Percentiles rank a stretch among this genome's conserved stretches.
These are phyloP conservation scores for Archegozetes longisetosus DNA, from an alignment of 1,140 invertebrate species.

Conservation along the genomic window DNA sequence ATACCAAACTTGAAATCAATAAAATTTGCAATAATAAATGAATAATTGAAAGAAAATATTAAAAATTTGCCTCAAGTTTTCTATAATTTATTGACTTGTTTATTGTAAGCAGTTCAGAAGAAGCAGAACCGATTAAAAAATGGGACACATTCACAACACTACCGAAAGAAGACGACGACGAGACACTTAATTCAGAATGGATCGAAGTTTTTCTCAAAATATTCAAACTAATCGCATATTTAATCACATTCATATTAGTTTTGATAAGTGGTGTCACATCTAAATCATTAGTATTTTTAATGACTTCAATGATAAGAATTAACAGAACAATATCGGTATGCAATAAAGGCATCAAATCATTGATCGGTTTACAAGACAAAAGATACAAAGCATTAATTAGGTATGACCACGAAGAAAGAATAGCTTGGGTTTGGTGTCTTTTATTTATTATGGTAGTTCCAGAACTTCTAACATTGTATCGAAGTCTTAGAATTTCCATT, in stretches of 20 bases:
- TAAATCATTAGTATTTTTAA: slow-evolving; percentile 70
- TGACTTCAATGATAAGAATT: slow-evolving; percentile 69
- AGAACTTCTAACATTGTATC: slow-evolving; percentile 65
- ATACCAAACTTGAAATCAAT: no score
- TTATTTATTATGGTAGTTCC: slow-evolving; percentile 68
- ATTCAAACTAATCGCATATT: slow-evolving; percentile 65
- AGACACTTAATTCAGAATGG: slow-evolving; percentile 19
- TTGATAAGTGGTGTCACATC: slow-evolving; percentile 61
- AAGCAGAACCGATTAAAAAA: no score
- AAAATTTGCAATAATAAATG: no score
- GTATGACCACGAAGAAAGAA: slow-evolving; percentile 48
- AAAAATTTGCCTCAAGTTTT: no score
- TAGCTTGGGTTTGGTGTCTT: slow-evolving; percentile 86
- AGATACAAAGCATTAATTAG: slow-evolving; percentile 8
- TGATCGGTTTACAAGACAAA: slow-evolving; percentile 1
- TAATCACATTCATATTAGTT: slow-evolving; percentile 66
- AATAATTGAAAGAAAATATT: no score
- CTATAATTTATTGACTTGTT: no score
- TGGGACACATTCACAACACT: slow-evolving; percentile 87
- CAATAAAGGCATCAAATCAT: slow-evolving; percentile 48
- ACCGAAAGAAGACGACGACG: slow-evolving; percentile 66
- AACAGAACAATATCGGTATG: slow-evolving; percentile 56
- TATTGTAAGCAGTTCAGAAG: no score
- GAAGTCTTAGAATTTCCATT: slow-evolving; percentile 67
- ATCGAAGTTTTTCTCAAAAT: slow-evolving; percentile 40